Base-by-base conservation (phyloP, 2,113 vertebrate genomes). In the Scalopus aquaticus region DNA sequence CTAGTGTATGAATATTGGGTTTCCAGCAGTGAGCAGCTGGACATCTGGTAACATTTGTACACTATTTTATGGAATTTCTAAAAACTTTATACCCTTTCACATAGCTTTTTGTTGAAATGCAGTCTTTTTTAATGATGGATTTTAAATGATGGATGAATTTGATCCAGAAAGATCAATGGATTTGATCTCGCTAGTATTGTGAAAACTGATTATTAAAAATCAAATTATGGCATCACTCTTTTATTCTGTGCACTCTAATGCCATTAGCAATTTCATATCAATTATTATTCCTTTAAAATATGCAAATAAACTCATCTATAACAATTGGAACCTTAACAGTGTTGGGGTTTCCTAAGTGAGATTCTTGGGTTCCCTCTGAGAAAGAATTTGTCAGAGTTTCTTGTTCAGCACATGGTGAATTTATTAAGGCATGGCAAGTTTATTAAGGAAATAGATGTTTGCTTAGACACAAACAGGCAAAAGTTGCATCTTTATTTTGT, bases 191-290 rank as follows among this genome's bases (percentile, higher is more conserved):
- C 30, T 78, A 24, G 3, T 73, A 42, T 67, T 84, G 3, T 94
- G 77, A 91, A 87, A 73, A 54, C 51, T 86, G 51, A 30, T 51
- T 72, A 56, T 65, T 87, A 39, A 19, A 94, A 73, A 78, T 79
- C 49, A 94, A 51, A 84, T 16, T 60, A 19, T 37, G 72, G 15
- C 3, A 62, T 51, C 32, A 44, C 16, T 84, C 24, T 56, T 44
- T 65, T 87, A 76, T 81, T 35, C 64, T 42, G n/a, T 92, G 42
- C 35, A 92, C 19, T 49, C 49, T 80, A 84, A 42, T 88, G 51
- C 7, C 10, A 19, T 78, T 80, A 58, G 37, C 76, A 70, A 64
- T 89, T 96, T 80, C 58, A 92, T 74, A 28, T 44, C 67, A 58
- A 80, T 49, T 49, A 49, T 49, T 49, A 49, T 49, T 49, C 5